A percentile compares a stretch with the other conserved stretches of the same genome.
Evolutionary conservation across 2,113 vertebrate species (phyloP).

Genomic region (Murina feae): DNA sequence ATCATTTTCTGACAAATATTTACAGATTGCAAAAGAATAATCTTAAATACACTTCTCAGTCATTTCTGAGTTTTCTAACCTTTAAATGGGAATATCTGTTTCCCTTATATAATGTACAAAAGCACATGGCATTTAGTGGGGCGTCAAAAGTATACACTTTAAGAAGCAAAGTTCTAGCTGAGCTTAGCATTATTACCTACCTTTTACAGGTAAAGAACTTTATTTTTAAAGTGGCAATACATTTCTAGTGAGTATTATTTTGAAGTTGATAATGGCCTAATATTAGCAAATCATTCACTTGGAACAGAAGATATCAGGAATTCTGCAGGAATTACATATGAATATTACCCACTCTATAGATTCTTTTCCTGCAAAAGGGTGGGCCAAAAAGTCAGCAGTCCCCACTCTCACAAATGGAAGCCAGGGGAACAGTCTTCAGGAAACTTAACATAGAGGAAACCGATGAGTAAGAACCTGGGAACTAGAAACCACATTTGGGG

Average conservation of each 20-base stretch:
- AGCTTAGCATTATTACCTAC: not conserved
- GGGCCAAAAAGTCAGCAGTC: not conserved
- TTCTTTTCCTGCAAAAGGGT: not conserved
- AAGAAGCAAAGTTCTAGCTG: not conserved
- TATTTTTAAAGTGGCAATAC: not conserved
- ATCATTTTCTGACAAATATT: constrained; percentile 13
- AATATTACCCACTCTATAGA: not conserved
- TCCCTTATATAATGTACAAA: not conserved
- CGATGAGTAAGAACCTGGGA: not conserved
- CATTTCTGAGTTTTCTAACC: not conserved
- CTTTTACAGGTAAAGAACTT: not conserved
- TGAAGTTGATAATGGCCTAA: not conserved
- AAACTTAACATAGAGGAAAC: not conserved
- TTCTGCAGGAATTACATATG: not conserved
- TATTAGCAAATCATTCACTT: not conserved
- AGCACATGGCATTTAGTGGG: not conserved
- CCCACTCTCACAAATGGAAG: not conserved
- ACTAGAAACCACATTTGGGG: not conserved
- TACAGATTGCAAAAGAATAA: not conserved
- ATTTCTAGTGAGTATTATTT: not conserved
- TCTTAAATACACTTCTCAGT: not conserved
- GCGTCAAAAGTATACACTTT: not conserved
- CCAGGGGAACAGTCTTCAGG: not conserved
- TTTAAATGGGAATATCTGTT: not conserved
- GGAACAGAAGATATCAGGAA: not conserved